phyloP scores from a whole-genome alignment of 2,797 vertebrate genomes.

The Gambusia yucatana region DNA sequence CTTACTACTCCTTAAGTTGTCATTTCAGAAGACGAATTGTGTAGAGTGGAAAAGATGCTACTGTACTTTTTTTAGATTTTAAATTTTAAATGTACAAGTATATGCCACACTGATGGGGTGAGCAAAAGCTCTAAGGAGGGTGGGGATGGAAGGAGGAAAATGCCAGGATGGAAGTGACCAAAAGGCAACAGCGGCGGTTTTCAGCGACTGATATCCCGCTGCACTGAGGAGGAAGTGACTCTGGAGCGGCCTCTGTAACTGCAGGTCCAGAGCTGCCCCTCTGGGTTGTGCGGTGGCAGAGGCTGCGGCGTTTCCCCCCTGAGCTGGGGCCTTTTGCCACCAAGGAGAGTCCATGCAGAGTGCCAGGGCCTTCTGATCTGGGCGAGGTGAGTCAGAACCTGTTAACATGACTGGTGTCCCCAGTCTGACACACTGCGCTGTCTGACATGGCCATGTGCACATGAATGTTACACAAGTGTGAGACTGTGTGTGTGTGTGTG shows the following conservation, averaged over 20 bases:
- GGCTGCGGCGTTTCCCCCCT: slow-evolving; percentile 49
- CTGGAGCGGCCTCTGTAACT: slow-evolving; percentile 26
- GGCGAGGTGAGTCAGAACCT: slow-evolving; percentile 85
- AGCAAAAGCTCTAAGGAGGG: slow-evolving; percentile 34
- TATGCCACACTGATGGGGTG: slow-evolving; percentile 39
- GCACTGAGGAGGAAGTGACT: slow-evolving; percentile 45
- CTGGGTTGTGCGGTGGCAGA: slow-evolving; percentile 49
- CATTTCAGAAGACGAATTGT: neutral
- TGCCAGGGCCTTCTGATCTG: slow-evolving; percentile 74
- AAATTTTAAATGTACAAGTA: slow-evolving; percentile 13
- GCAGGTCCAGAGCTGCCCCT: slow-evolving; percentile 65
- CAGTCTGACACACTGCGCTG: slow-evolving; percentile 71
- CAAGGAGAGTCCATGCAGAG: slow-evolving; percentile 54
- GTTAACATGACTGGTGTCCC: slow-evolving; percentile 85
- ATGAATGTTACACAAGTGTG: slow-evolving; percentile 67
- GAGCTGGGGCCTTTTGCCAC: slow-evolving; percentile 66
- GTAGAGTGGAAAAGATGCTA: neutral
- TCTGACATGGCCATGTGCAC: slow-evolving; percentile 72
- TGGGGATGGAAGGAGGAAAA: slow-evolving; percentile 24
- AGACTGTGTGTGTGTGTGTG: neutral
- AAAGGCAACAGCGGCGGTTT: slow-evolving; percentile 62
- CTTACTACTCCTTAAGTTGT: neutral
- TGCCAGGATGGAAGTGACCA: slow-evolving; percentile 46
- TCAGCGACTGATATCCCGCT: slow-evolving; percentile 63
- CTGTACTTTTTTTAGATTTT: neutral